A percentile compares a stretch with the other conserved stretches of the same genome.
Conservation (phyloP, 2,888 invertebrate species). For the Drosophila phalerata region DNA sequence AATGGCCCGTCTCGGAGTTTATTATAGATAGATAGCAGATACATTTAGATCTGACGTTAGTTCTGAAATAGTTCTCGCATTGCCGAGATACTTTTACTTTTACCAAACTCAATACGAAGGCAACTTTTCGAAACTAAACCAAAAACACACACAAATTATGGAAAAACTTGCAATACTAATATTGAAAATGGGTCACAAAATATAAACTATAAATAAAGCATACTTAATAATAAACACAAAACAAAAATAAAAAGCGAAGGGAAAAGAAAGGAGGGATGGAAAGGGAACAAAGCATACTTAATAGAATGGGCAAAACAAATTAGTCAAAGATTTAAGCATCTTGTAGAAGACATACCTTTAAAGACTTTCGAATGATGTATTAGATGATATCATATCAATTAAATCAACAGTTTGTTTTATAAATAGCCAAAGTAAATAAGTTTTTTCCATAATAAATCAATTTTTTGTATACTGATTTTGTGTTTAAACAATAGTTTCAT, state of each 20-base stretch:
- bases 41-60: conserved; percentile 9
- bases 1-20: conserved; percentile 13
- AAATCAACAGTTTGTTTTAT: neutral
- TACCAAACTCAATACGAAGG: neutral
- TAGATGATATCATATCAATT: neutral
- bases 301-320: conserved; percentile 6
- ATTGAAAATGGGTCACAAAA: conserved; percentile 20
- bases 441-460: neutral
- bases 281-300: neutral
- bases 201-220: conserved; percentile 20
- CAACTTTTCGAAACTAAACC: neutral
- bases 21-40: conserved; percentile 17
- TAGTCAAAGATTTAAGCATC: neutral
- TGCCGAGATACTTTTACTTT: conserved; percentile 10
- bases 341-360: neutral
- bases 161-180: conserved; percentile 13
- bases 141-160: conserved; percentile 11
- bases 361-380: neutral
- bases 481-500: too few species aligned
- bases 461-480: too few species aligned
- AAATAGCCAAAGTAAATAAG: neutral
- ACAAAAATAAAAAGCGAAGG: neutral
- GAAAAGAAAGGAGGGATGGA: neutral
- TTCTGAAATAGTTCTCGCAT: conserved; percentile 9
- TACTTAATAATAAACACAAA: neutral